A percentile compares a stretch with the other conserved stretches of the same genome.
These are phyloP conservation scores for Battus philenor DNA, from an alignment of 1,140 invertebrate genomes.

Conservation along the genomic window DNA sequence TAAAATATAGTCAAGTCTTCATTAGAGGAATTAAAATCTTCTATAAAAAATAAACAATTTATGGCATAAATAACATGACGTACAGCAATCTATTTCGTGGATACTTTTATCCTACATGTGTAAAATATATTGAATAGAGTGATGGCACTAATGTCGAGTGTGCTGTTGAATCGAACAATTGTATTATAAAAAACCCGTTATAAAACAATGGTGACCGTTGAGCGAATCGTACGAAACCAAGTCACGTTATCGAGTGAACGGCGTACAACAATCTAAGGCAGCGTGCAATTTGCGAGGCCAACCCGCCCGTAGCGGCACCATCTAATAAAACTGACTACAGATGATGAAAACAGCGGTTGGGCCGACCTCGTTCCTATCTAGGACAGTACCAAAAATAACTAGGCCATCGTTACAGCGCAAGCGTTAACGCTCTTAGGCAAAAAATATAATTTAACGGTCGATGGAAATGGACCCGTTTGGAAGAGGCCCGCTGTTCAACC, in stretches of 20 bases:
- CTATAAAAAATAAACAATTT: no score
- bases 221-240: conserved; percentile 29
- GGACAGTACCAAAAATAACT: conserved; percentile 71
- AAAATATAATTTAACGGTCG: conserved; percentile 30
- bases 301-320: conserved; percentile 54
- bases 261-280: conserved; percentile 38
- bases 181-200: conserved; percentile 33
- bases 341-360: conserved; percentile 63
- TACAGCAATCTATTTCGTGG: no score
- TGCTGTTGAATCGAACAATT: no score
- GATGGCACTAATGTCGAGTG: no score
- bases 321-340: conserved; percentile 56
- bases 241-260: conserved; percentile 31
- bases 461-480: conserved; percentile 27
- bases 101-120: no score
- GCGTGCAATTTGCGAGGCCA: conserved; percentile 42
- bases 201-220: conserved; percentile 23
- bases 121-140: no score
- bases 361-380: conserved; percentile 62
- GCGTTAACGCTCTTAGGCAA: conserved; percentile 31
- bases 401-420: conserved; percentile 67
- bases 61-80: no score
- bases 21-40: no score
- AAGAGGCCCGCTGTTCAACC: no score
- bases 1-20: no score